Conservation (phyloP, 2,888 invertebrate genomes). For the Apamea crenata region DNA sequence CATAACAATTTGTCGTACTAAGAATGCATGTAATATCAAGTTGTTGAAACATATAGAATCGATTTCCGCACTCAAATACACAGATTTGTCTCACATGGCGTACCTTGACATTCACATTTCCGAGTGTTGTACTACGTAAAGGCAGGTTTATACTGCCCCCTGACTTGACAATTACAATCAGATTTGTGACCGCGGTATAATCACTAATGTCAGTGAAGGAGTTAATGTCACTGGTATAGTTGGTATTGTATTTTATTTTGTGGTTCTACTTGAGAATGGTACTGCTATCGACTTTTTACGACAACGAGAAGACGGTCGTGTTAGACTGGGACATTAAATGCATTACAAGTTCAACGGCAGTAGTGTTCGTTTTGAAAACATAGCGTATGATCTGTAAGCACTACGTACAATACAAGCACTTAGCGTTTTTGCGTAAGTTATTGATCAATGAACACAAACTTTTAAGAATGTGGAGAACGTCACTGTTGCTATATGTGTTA, state of each 20-base stretch:
- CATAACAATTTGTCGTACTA: constrained; percentile 41
- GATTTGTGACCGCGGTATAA: constrained; percentile 37
- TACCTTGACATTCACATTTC: constrained; percentile 70
- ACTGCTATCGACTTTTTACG: constrained; percentile 23
- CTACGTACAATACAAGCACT: neutral
- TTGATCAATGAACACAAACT: neutral
- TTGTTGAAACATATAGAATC: constrained; percentile 63
- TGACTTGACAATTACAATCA: constrained; percentile 22
- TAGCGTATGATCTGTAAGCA: neutral
- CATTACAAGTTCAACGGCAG: neutral
- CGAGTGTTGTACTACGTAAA: constrained; percentile 60
- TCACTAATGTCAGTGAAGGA: constrained; percentile 22
- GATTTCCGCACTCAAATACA: constrained; percentile 66
- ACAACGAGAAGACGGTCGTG: constrained; percentile 22
- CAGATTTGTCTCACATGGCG: constrained; percentile 69
- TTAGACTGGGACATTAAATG: neutral
- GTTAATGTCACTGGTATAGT: constrained; percentile 32
- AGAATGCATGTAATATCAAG: constrained; percentile 54
- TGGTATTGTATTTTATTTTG: constrained; percentile 39
- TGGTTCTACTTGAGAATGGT: constrained; percentile 6
- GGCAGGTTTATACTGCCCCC: constrained; percentile 38
- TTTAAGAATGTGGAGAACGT: neutral
- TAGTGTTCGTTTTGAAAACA: neutral
- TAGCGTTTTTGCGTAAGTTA: neutral
- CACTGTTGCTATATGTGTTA: neutral